phyloP scores from a whole-genome alignment of 92 coral and sea anemone genomes.

The Isaurus tuberculatus region DNA sequence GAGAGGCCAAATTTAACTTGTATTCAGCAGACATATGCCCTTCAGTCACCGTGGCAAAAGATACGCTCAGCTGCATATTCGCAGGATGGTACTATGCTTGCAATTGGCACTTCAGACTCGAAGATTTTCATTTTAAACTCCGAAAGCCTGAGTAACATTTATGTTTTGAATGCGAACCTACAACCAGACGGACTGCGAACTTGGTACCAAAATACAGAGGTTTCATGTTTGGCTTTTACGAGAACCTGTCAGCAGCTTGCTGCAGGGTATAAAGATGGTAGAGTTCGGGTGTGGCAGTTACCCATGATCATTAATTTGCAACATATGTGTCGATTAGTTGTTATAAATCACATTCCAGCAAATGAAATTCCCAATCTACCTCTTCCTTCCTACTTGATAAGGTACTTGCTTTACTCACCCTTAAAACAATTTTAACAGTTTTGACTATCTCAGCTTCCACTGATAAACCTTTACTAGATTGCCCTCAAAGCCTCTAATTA shows the following conservation, averaged over 20 bases:
- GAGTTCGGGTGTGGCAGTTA: conserved; percentile 85
- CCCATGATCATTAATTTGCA: conserved; percentile 81
- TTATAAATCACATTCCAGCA: conserved; percentile 82
- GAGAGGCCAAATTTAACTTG: conserved; percentile 79
- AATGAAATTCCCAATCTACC: conserved; percentile 82
- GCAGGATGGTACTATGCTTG: conserved; percentile 84
- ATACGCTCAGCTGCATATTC: conserved; percentile 83
- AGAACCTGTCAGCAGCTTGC: conserved; percentile 92
- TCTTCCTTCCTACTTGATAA: conserved; percentile 78
- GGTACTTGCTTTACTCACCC: conserved; percentile 87
- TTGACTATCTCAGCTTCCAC: neutral
- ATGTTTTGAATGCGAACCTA: conserved; percentile 82
- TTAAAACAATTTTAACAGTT: conserved; percentile 72
- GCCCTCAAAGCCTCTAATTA: no score
- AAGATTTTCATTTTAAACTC: conserved; percentile 80
- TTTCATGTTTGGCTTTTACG: conserved; percentile 89
- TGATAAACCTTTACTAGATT: no score
- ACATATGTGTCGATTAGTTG: conserved; percentile 83
- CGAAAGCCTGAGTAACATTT: conserved; percentile 77
- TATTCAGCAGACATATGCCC: conserved; percentile 72
- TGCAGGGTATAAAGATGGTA: conserved; percentile 91
- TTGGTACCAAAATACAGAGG: conserved; percentile 93
- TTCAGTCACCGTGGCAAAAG: conserved; percentile 94
- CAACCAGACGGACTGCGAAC: conserved; percentile 91
- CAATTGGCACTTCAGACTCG: conserved; percentile 90